phyloP scores from a whole-genome alignment of 1,140 invertebrate genomes.

The Aphelinus atriplicis region DNA sequence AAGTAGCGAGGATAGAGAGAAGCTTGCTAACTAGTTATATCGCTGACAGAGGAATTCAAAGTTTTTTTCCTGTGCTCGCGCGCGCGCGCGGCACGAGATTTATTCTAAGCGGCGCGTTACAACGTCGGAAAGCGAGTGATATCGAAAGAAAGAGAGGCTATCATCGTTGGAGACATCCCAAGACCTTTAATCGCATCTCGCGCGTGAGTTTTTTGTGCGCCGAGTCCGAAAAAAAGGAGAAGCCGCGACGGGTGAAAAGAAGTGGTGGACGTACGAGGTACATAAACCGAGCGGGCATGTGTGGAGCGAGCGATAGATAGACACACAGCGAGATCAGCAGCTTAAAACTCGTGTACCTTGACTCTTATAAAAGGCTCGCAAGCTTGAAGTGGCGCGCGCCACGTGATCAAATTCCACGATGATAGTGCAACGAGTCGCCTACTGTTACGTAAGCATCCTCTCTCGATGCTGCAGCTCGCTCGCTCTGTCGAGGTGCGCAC shows the following conservation, averaged over 20 bases:
- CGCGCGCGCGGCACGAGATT: not conserved
- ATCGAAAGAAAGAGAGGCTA: not conserved
- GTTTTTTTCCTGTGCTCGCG: not conserved
- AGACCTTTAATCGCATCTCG: not conserved
- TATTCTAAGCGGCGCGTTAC: not conserved
- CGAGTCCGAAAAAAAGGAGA: not conserved
- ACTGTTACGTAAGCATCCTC: conserved; percentile 26
- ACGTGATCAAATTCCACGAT: conserved; percentile 31
- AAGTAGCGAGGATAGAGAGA: not conserved
- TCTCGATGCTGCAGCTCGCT: not conserved
- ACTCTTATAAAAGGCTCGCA: conserved; percentile 22
- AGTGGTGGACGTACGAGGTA: not conserved
- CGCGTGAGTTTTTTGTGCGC: too few species aligned
- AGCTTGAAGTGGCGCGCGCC: not conserved
- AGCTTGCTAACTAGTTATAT: not conserved
- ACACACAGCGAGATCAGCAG: not conserved
- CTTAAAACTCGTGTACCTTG: conserved; percentile 24
- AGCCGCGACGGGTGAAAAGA: not conserved
- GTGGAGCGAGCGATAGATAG: too few species aligned
- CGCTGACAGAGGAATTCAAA: not conserved
- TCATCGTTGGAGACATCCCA: not conserved
- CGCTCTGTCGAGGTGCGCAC: not conserved
- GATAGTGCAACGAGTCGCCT: conserved; percentile 28
- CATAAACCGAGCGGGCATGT: too few species aligned
- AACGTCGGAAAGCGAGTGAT: not conserved